Evolutionary conservation across 2,113 vertebrate genomes (phyloP).

Genomic region (Ranitomeya variabilis): DNA sequence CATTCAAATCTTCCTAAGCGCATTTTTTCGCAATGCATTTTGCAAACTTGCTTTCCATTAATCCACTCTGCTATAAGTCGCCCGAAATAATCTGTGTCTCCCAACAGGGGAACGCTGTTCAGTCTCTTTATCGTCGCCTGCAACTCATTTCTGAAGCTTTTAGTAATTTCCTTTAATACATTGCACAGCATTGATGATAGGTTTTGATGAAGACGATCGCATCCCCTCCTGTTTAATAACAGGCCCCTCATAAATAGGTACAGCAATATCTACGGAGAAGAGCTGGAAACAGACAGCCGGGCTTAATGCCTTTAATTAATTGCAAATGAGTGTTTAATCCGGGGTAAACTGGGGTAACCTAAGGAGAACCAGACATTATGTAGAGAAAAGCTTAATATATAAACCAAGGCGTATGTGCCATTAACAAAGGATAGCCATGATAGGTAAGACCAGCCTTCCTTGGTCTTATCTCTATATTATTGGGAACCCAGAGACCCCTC

Average conservation of each 20-base stretch:
- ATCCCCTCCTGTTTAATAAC: not conserved
- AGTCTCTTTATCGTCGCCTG: not conserved
- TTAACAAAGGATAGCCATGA: no score
- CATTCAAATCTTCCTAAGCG: conserved; percentile 44
- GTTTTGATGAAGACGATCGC: conserved; percentile 3
- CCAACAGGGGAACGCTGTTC: conserved; percentile 16
- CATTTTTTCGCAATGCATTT: conserved; percentile 25
- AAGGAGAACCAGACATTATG: not conserved
- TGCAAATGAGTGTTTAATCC: conserved; percentile 25
- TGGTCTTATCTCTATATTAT: no score
- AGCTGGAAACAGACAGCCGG: not conserved
- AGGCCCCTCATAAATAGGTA: not conserved
- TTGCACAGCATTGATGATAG: conserved; percentile 11
- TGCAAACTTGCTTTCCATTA: conserved; percentile 23
- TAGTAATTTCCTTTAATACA: conserved; percentile 24
- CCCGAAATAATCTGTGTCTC: conserved; percentile 36
- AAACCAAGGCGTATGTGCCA: not conserved
- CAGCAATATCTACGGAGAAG: not conserved
- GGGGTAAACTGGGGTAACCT: not conserved
- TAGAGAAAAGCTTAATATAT: not conserved
- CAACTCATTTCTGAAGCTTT: conserved; percentile 30
- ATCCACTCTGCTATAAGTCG: not conserved
- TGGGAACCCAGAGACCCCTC: no score
- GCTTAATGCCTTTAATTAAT: conserved; percentile 34
- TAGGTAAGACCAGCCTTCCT: no score